phyloP scores from a whole-genome alignment of 2,797 vertebrate species.

The Xenopus petersii region DNA sequence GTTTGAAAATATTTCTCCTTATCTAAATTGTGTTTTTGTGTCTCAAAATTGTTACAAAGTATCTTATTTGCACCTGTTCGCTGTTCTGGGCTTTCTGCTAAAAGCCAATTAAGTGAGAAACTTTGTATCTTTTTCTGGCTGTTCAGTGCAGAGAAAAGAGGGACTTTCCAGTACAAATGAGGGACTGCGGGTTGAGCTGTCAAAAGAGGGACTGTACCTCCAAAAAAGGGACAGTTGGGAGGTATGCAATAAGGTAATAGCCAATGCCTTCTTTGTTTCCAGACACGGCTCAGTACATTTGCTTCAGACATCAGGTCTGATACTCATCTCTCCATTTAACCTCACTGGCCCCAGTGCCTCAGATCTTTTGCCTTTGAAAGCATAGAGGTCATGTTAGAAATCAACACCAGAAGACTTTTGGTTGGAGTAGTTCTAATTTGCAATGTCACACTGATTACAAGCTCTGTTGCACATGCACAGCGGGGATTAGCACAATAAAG shows the following conservation, averaged over 20 bases:
- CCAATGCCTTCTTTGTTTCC: conserved; percentile 9
- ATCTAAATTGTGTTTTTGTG: too few relatives aligned
- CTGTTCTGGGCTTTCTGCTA: too few relatives aligned
- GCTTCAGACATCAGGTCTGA: conserved; percentile 30
- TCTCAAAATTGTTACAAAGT: too few relatives aligned
- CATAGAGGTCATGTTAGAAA: conserved; percentile 28
- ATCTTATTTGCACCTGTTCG: too few relatives aligned
- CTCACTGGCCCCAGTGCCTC: conserved; percentile 11
- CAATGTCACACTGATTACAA: conserved; percentile 23
- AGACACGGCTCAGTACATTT: conserved; percentile 4
- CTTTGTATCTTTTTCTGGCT: too few relatives aligned
- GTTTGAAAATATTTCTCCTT: too few relatives aligned
- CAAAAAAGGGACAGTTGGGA: too few relatives aligned
- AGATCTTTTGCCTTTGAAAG: conserved; percentile 21
- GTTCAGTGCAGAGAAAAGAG: too few relatives aligned
- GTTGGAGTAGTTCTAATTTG: conserved; percentile 12
- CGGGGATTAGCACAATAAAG: neutral
- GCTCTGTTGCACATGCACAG: conserved; percentile 16
- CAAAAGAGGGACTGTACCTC: too few relatives aligned
- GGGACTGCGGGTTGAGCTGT: too few relatives aligned
- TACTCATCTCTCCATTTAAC: conserved; percentile 26
- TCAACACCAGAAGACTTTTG: conserved; percentile 35
- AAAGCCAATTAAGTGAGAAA: too few relatives aligned
- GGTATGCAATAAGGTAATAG: neutral
- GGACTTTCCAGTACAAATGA: too few relatives aligned